Evolutionary conservation across 2,113 vertebrate genomes (phyloP).

Genomic region (Perca fluviatilis): DNA sequence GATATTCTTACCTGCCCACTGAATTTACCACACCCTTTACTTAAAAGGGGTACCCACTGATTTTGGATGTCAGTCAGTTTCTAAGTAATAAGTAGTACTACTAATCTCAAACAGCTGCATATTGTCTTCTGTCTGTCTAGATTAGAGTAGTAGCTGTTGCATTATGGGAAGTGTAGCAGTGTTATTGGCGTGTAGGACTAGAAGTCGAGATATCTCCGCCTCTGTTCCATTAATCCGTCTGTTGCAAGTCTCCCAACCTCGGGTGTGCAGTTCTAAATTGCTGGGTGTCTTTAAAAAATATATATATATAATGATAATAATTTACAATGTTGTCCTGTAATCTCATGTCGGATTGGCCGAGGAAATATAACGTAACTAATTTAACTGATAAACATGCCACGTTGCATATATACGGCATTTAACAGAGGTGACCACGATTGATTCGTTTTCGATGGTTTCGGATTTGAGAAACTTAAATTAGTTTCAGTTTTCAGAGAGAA

Average conservation of each 20-base stretch:
- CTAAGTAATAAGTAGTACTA: background rate
- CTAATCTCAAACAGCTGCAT: background rate
- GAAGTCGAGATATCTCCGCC: background rate
- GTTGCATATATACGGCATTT: background rate
- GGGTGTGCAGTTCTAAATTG: background rate
- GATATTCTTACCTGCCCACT: background rate
- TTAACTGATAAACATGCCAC: background rate
- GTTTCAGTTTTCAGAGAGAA: constrained; percentile 19
- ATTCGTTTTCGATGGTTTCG: background rate
- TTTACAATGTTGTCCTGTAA: background rate
- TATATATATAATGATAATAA: too few species aligned
- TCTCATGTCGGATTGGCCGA: background rate
- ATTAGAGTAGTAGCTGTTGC: background rate
- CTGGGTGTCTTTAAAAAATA: too few species aligned
- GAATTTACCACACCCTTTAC: background rate
- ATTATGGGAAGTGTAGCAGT: constrained; percentile 3
- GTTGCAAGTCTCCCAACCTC: background rate
- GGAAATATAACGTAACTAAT: background rate
- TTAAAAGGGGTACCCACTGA: background rate
- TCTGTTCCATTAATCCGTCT: background rate
- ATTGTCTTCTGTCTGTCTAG: background rate
- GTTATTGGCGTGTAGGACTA: background rate
- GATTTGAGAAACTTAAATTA: constrained; percentile 53
- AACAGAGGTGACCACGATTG: background rate
- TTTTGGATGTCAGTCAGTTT: background rate